Evolutionary conservation across 2,888 invertebrate genomes (phyloP), one percentile per base, ranked within the genome.

Genomic region (Cartodere bifasciata): DNA sequence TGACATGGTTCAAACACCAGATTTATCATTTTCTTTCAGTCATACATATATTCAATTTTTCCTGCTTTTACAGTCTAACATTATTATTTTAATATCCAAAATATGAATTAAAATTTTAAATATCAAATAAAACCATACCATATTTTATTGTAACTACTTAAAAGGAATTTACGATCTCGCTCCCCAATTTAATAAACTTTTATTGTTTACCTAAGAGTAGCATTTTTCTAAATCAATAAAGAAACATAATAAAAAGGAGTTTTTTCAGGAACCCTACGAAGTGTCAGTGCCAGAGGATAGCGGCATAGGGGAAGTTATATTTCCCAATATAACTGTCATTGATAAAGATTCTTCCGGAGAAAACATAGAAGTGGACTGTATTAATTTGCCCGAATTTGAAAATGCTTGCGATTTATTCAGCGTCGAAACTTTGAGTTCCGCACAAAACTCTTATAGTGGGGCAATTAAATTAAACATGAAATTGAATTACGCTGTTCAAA

Each of bases 291-390:
- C 73, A 23, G 88, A 88, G 63, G 81, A 88, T 52, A 73, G 82
- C 1, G 57, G 64, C 9, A 58, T 79, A 3, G 85, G 80, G 2
- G 72, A 73, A 4, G 79, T 79, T 0, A 69, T 90, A 13, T 70
- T 86, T 41, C 65, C 70, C 15, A 70, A 73, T 35, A 80, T 91
- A 31, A 60, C 68, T 33, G 78, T 87, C 5, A 76, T 74, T 46
- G 90, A 91, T 56, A 69, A 69, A 25, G 90, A 91, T 54, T 72
- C 75, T 3, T 72, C 82, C 7, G 88, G 90, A 1, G 79, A 84
- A 34, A 78, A 74, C 43, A 67, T 90, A 37, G 81, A 84, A 58
- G 75, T 90, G 4, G 73, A 71, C 35, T 76, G 74, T 47, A 59
- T 64, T 34, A 64, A 66, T 33, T 56, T 65, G 40, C 62, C 63